A percentile compares a stretch with the other conserved stretches of the same genome.
phyloP scores from a whole-genome alignment of 2,113 vertebrate species.

The Urocolius indicus region DNA sequence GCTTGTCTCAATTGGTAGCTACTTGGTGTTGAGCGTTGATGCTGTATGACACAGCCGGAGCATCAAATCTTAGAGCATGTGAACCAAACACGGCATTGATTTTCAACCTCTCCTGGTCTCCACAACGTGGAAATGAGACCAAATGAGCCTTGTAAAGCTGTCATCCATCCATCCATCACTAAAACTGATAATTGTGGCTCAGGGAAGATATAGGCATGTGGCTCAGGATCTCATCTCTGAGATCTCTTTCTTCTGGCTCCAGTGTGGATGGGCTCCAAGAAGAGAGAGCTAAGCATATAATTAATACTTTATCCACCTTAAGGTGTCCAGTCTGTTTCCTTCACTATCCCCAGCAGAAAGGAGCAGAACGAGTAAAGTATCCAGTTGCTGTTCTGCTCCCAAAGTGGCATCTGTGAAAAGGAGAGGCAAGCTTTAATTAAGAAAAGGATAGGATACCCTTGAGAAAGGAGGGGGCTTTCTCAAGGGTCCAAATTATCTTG shows the following conservation, averaged over 20 bases:
- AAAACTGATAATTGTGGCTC: neutral
- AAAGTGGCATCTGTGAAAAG: neutral
- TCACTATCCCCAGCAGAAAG: neutral
- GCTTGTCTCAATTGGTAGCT: neutral
- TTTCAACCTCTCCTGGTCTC: neutral
- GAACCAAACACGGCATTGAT: neutral
- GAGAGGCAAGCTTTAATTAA: neutral
- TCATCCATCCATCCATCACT: neutral
- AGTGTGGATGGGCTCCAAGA: neutral
- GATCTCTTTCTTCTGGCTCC: neutral
- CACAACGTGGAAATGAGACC: neutral
- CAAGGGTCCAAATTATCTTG: neutral
- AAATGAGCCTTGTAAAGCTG: neutral
- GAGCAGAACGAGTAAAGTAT: neutral
- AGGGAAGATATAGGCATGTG: neutral
- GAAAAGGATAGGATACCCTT: neutral
- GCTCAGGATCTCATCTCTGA: neutral
- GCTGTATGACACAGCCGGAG: neutral
- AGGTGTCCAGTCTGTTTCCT: neutral
- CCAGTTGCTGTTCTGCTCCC: neutral
- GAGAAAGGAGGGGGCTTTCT: neutral
- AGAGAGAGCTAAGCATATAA: neutral
- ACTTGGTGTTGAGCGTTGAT: neutral
- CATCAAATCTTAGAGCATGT: neutral
- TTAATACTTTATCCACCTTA: neutral